Percentiles rank a stretch among this genome's conserved stretches.
Evolutionary conservation across 2,113 vertebrate genomes (phyloP).

Genomic region (Lates calcarifer): DNA sequence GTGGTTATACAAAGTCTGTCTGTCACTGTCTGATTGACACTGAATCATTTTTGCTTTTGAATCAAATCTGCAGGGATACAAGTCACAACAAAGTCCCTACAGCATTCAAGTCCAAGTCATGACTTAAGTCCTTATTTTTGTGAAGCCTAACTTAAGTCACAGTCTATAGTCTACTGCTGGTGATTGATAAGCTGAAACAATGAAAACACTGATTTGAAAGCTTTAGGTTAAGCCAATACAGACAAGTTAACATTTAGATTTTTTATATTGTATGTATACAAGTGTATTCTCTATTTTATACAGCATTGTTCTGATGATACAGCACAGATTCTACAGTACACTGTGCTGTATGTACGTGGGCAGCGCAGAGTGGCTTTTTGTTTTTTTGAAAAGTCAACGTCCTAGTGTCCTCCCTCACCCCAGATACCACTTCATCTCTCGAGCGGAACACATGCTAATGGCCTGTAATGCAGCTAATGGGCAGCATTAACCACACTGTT

Average conservation of each 20-base stretch:
- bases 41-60: background rate
- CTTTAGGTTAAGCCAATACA: background rate
- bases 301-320: background rate
- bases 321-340: background rate
- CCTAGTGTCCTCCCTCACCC: conserved; percentile 6
- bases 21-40: background rate
- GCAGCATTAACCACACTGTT: conserved; percentile 39
- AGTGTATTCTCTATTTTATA: background rate
- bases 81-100: background rate
- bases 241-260: background rate
- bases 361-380: background rate
- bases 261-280: too few relatives aligned
- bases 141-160: too few relatives aligned
- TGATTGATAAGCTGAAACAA: too few relatives aligned
- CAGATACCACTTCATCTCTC: conserved; percentile 33
- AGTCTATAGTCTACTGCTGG: background rate
- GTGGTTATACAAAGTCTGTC: background rate
- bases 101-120: too few relatives aligned
- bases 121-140: too few relatives aligned
- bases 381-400: conserved; percentile 3
- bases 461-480: conserved; percentile 54
- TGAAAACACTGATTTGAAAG: background rate
- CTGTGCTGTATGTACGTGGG: conserved; percentile 7
- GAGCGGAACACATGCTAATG: conserved; percentile 41
- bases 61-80: background rate